Conservation (phyloP, 2,888 invertebrate species). For the Ecdyonurus torrentis region DNA sequence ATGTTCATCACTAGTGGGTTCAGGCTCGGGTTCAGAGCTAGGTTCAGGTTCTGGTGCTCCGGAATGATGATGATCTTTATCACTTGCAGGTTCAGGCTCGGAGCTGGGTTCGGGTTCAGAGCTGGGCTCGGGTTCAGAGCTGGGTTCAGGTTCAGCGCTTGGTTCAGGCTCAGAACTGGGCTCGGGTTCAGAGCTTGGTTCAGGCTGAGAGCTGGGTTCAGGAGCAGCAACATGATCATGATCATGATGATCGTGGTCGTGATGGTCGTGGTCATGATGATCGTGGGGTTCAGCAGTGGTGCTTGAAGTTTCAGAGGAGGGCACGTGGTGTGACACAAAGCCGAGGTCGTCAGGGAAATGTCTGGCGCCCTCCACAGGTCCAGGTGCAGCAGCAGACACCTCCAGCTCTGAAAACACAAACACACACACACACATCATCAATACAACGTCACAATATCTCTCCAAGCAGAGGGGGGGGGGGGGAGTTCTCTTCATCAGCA, state of each 20-base stretch:
- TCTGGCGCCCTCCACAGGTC: background rate
- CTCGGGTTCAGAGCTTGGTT: conserved; percentile 9
- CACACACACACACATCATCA: background rate
- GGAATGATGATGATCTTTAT: background rate
- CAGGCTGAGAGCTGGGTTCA: conserved; percentile 16
- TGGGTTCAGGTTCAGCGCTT: conserved; percentile 15
- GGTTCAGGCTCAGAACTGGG: conserved; percentile 16
- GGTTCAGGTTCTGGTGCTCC: conserved; percentile 13
- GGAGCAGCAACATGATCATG: conserved; percentile 3
- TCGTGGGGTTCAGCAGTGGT: conserved; percentile 5
- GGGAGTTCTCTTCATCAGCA: too few relatives aligned
- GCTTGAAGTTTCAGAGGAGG: background rate
- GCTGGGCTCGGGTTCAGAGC: conserved; percentile 14
- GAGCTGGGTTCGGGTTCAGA: conserved; percentile 15
- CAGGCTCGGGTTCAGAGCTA: background rate
- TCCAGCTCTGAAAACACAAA: background rate
- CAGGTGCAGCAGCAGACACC: background rate
- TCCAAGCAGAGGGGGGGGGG: too few relatives aligned
- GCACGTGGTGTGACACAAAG: background rate
- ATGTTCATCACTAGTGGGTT: conserved; percentile 11
- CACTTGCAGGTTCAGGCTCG: conserved; percentile 18
- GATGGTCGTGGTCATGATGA: background rate
- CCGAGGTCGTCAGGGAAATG: background rate
- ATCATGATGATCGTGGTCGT: background rate
- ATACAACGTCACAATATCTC: too few relatives aligned